Evolutionary conservation across 2,797 vertebrate species (phyloP).

Genomic region (Brachyalestes nurse): DNA sequence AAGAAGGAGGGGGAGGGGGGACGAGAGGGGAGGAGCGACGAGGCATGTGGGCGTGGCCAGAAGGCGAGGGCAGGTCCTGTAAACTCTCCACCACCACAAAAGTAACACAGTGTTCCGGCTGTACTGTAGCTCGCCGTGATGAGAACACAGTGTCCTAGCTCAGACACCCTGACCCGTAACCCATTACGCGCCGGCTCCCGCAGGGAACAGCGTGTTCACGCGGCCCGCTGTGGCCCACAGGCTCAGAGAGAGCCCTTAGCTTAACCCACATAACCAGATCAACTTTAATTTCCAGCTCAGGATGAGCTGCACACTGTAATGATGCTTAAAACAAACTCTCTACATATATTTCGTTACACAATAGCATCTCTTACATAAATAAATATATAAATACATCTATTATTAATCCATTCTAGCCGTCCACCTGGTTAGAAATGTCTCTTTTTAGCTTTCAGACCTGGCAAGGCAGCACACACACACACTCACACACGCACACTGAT

Average conservation of each 20-base stretch:
- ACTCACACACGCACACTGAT: background rate
- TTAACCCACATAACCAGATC: background rate
- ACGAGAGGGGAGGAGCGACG: slow-evolving; percentile 64
- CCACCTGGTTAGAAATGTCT: too few relatives aligned
- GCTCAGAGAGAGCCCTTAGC: slow-evolving; percentile 14
- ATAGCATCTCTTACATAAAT: too few relatives aligned
- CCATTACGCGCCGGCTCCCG: slow-evolving; percentile 77
- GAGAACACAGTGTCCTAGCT: slow-evolving; percentile 87
- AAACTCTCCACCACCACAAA: slow-evolving; percentile 81
- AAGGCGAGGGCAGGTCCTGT: slow-evolving; percentile 84
- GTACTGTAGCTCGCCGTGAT: slow-evolving; percentile 83
- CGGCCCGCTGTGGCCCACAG: slow-evolving; percentile 19
- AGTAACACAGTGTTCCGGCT: slow-evolving; percentile 90
- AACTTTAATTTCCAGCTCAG: slow-evolving; percentile 1
- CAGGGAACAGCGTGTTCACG: slow-evolving; percentile 77
- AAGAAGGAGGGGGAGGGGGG: slow-evolving; percentile 49
- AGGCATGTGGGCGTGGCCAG: slow-evolving; percentile 70
- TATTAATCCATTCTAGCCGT: too few relatives aligned
- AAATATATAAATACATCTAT: too few relatives aligned
- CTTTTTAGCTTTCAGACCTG: too few relatives aligned
- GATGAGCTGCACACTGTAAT: background rate
- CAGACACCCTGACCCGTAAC: slow-evolving; percentile 87
- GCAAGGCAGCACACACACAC: background rate
- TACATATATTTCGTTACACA: background rate
- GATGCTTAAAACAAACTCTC: too few relatives aligned